Evolutionary conservation across 2,113 vertebrate genomes (phyloP).

Genomic region (Anser brachyrhynchus): DNA sequence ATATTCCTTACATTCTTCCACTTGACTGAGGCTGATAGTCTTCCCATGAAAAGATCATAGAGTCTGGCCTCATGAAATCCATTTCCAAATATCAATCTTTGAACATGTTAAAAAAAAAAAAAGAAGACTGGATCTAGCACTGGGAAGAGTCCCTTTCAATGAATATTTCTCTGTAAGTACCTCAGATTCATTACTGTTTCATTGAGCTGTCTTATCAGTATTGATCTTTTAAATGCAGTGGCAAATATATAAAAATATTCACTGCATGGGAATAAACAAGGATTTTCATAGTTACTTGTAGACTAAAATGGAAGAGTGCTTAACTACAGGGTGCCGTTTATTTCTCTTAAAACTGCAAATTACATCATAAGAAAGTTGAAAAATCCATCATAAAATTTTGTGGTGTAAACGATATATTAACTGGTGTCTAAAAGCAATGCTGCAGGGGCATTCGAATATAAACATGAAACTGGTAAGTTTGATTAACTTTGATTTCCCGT

Average conservation of each 20-base stretch:
- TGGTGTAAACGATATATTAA: not conserved
- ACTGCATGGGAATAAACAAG: not conserved
- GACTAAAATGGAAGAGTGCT: not conserved
- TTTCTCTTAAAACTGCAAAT: not conserved
- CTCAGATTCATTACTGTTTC: not conserved
- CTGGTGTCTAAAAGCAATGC: not conserved
- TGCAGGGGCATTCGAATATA: not conserved
- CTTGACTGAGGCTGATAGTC: not conserved
- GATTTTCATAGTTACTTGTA: not conserved
- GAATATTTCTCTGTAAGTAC: not conserved
- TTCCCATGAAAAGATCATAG: not conserved
- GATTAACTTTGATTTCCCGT: not conserved
- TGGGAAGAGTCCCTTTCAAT: not conserved
- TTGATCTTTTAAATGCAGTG: not conserved
- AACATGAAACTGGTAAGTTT: not conserved
- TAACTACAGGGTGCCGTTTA: not conserved
- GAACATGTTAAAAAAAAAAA: not conserved
- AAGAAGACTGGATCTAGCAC: not conserved
- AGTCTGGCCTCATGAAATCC: not conserved
- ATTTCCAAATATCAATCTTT: not conserved
- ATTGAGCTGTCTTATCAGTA: not conserved
- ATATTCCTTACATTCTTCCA: not conserved
- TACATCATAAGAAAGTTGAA: not conserved
- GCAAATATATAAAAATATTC: not conserved
- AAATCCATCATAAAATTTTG: not conserved